Conservation (phyloP, 2,113 vertebrate genomes). For the Trachemys scripta region DNA sequence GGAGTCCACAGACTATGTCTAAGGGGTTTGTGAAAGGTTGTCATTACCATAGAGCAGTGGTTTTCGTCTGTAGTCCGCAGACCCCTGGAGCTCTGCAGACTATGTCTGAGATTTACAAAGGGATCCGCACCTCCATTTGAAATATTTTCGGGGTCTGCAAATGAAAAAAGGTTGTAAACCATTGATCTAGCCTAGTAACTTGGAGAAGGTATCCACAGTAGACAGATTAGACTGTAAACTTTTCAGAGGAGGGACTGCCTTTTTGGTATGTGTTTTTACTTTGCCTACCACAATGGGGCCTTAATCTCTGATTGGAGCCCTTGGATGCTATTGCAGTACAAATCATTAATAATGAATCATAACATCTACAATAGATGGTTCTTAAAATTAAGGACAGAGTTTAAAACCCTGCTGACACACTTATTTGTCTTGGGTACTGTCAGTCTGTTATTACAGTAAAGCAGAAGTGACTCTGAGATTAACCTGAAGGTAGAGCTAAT, state of each 20-base stretch:
- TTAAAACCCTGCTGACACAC: constrained; percentile 64
- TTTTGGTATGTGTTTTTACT: constrained; percentile 6
- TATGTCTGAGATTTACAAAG: neutral
- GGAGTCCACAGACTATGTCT: too few relatives aligned
- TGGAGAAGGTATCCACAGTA: neutral
- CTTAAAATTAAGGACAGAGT: constrained; percentile 46
- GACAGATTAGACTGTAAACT: neutral
- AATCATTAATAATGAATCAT: neutral
- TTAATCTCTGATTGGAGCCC: constrained; percentile 12
- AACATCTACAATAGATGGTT: constrained; percentile 6
- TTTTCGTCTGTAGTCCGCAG: neutral
- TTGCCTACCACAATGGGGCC: neutral
- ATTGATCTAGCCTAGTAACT: neutral
- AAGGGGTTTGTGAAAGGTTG: too few relatives aligned
- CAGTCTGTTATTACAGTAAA: constrained; percentile 61
- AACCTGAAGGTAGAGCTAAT: constrained; percentile 50
- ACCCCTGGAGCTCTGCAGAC: neutral
- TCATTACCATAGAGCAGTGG: neutral
- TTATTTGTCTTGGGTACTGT: constrained; percentile 68
- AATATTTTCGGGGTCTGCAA: neutral
- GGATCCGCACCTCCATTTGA: neutral
- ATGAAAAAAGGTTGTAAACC: neutral
- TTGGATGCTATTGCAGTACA: neutral
- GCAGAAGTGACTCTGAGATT: constrained; percentile 63
- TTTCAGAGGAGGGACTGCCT: fast-evolving